Evolutionary conservation across 2,888 invertebrate genomes (phyloP).

Genomic region (Galerucella nymphaeae): DNA sequence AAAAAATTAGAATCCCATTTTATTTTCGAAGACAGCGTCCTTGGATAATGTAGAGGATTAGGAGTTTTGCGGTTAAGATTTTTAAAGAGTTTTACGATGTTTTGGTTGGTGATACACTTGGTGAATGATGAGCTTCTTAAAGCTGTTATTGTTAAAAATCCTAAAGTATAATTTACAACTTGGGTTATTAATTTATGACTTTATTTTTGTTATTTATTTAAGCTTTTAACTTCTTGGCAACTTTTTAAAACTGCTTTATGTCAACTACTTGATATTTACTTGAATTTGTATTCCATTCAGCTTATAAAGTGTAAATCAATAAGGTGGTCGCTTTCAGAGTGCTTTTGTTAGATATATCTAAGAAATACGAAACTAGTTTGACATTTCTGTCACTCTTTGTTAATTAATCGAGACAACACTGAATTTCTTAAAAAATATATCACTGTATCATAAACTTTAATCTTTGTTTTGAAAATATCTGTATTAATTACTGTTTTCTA

Average conservation of each 20-base stretch:
- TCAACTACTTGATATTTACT: not conserved
- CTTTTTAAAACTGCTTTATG: conserved; percentile 1
- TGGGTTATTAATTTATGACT: conserved; percentile 2
- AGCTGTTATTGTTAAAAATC: conserved; percentile 4
- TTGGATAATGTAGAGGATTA: conserved; percentile 5
- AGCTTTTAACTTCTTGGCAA: not conserved
- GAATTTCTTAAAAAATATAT: no score
- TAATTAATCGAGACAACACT: no score
- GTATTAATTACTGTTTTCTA: no score
- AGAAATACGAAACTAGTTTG: no score
- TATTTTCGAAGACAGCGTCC: conserved; percentile 6
- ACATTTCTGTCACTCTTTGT: no score
- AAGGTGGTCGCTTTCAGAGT: not conserved
- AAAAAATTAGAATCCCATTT: not conserved
- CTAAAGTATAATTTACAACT: conserved; percentile 7
- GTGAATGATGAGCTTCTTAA: conserved; percentile 6
- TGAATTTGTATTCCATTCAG: not conserved
- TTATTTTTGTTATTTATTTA: conserved; percentile 3
- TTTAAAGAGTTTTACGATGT: conserved; percentile 15
- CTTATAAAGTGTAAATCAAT: not conserved
- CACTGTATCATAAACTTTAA: no score
- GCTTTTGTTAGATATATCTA: no score
- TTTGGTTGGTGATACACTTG: conserved; percentile 13
- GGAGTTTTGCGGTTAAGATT: conserved; percentile 2
- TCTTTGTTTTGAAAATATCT: no score